Percentiles rank a stretch among this genome's conserved stretches.
Conservation (phyloP, 2,113 vertebrate genomes). For the Albula glossodonta region DNA sequence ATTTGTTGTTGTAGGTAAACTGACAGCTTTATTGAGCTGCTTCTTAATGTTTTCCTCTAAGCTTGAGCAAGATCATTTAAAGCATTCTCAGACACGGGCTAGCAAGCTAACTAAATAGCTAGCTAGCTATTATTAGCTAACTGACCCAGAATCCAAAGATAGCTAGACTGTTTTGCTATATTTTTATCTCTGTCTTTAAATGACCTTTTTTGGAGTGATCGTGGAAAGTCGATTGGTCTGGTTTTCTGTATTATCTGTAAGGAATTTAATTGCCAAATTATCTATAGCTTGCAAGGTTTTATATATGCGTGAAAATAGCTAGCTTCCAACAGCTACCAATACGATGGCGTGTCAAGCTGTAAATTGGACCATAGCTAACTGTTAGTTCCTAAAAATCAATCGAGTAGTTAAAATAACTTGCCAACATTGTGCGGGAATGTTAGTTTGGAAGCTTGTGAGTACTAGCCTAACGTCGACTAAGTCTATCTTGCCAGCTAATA, state of each 20-base stretch:
- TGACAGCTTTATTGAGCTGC: neutral
- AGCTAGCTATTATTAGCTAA: conserved; percentile 52
- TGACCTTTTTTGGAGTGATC: conserved; percentile 41
- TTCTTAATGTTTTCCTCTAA: neutral
- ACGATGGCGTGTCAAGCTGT: neutral
- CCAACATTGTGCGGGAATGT: neutral
- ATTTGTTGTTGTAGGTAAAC: neutral
- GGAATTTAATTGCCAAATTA: neutral
- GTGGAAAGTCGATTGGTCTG: conserved; percentile 32
- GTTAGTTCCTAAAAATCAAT: neutral
- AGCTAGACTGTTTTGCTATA: conserved; percentile 40
- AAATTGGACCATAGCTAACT: neutral
- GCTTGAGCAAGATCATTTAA: neutral
- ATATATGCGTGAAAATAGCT: conserved; percentile 1
- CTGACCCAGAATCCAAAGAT: conserved; percentile 53
- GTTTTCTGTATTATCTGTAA: conserved; percentile 3
- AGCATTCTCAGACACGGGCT: conserved; percentile 2
- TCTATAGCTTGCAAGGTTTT: neutral
- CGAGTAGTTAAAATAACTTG: neutral
- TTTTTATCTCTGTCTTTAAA: conserved; percentile 45
- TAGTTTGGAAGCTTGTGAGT: neutral
- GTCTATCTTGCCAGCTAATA: neutral
- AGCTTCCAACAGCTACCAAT: neutral
- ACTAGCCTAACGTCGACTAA: neutral
- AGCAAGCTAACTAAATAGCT: conserved; percentile 17